Evolutionary conservation across 2,888 invertebrate species (phyloP).

Genomic region (Venustoraphidia nigricollis): DNA sequence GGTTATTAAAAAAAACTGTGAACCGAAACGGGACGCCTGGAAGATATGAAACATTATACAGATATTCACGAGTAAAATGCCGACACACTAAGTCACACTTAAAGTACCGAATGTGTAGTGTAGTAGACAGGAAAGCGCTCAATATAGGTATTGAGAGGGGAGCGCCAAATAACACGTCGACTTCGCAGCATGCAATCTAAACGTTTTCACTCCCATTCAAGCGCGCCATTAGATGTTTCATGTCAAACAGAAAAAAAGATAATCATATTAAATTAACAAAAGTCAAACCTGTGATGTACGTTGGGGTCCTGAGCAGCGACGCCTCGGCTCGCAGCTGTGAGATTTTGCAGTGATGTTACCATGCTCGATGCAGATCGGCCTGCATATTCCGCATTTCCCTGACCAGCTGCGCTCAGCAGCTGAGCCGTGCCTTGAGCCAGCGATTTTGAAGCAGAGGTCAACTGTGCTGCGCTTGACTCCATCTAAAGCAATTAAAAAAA

Average conservation of each 20-base stretch:
- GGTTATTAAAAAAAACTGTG: no score
- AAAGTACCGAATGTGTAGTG: no score
- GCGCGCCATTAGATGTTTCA: no score
- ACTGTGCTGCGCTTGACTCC: conserved; percentile 39
- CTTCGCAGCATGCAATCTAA: no score
- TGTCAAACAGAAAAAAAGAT: background rate
- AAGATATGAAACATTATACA: no score
- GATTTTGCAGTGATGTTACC: conserved; percentile 56
- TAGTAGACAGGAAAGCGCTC: no score
- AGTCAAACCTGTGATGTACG: conserved; percentile 19
- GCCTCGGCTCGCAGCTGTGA: conserved; percentile 50
- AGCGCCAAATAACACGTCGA: no score
- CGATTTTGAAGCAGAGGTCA: conserved; percentile 48
- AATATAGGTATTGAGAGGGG: no score
- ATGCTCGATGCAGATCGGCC: conserved; percentile 71
- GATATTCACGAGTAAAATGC: no score
- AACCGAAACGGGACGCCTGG: no score
- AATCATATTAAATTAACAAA: background rate
- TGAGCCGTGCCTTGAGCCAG: conserved; percentile 76
- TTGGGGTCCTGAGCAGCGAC: conserved; percentile 53
- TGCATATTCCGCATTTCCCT: conserved; percentile 65
- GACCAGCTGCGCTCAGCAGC: conserved; percentile 69
- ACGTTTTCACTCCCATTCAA: no score
- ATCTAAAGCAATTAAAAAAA: conserved; percentile 19
- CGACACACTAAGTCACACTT: no score